Conservation (phyloP, 2,888 invertebrate genomes). For the Eucriotettix oculatus region DNA sequence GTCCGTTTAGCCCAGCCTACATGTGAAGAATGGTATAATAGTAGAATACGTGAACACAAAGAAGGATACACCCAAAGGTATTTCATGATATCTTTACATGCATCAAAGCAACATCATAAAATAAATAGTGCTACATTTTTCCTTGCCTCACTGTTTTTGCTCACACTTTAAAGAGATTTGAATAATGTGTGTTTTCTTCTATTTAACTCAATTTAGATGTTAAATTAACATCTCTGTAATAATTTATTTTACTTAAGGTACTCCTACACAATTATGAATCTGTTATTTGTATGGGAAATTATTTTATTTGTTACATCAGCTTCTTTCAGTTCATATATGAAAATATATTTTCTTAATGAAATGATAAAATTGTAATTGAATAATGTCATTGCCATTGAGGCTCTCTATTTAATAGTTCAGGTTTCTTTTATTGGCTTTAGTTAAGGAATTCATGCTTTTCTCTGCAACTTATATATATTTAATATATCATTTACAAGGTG, state of each 20-base stretch:
- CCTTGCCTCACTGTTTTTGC: not conserved
- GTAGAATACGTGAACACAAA: constrained; percentile 73
- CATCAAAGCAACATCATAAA: not conserved
- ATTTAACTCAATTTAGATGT: constrained; percentile 1
- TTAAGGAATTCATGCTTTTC: too few relatives aligned
- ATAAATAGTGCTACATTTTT: not conserved
- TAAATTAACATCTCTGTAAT: constrained; percentile 15
- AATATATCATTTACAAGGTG: too few relatives aligned
- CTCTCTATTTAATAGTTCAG: too few relatives aligned
- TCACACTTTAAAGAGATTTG: not conserved
- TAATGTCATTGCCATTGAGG: too few relatives aligned
- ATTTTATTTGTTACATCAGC: too few relatives aligned
- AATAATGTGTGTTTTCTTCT: constrained; percentile 2
- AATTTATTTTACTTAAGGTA: not conserved
- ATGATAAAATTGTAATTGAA: too few relatives aligned
- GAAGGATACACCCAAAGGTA: constrained; percentile 50
- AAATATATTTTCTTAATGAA: too few relatives aligned
- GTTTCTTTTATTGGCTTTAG: too few relatives aligned
- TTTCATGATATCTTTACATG: not conserved
- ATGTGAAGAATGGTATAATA: constrained; percentile 71
- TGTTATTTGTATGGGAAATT: too few relatives aligned
- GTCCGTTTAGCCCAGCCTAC: constrained; percentile 68
- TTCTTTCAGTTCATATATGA: too few relatives aligned
- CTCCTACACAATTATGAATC: too few relatives aligned
- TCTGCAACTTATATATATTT: too few relatives aligned